Evolutionary conservation across 92 coral and sea anemone genomes (phyloP).

Genomic region (Hydrozoanthus gracilis): DNA sequence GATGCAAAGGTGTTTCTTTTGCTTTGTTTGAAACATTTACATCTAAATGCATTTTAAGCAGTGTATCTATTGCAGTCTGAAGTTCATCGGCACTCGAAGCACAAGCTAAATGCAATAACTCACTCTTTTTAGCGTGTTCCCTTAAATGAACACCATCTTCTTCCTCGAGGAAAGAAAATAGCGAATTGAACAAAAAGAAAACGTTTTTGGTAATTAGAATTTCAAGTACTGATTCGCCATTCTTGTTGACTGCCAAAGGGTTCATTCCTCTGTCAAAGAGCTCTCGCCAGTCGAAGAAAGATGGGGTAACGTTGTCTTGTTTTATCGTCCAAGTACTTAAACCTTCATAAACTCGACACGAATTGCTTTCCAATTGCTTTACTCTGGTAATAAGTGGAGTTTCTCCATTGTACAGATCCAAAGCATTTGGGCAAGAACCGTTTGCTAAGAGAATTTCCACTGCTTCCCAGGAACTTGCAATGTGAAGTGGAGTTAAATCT

Average conservation of each 20-base stretch:
- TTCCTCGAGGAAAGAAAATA: background rate
- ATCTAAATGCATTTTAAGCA: background rate
- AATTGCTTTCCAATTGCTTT: background rate
- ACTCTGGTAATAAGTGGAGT: background rate
- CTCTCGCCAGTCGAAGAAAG: background rate
- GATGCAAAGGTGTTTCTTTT: constrained; percentile 19
- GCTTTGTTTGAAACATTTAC: background rate
- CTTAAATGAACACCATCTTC: too few relatives aligned
- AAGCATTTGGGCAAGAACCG: constrained; percentile 7
- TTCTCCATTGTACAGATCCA: background rate
- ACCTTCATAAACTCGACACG: background rate
- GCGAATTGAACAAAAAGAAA: background rate
- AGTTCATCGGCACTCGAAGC: background rate
- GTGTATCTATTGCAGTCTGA: background rate
- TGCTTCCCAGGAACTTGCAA: background rate
- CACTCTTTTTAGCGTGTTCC: background rate
- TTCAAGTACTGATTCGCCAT: constrained; percentile 1
- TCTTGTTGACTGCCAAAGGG: constrained; percentile 5
- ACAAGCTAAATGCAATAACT: background rate
- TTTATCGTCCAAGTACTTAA: background rate
- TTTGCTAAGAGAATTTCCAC: background rate
- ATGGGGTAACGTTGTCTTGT: background rate
- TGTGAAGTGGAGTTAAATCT: constrained; percentile 18
- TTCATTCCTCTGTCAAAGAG: background rate
- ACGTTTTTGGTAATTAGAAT: background rate